Percentiles rank a stretch among this genome's conserved stretches.
These are phyloP conservation scores for Harpagus bidentatus DNA, from an alignment of 2,113 vertebrate species.

Conservation along the genomic window DNA sequence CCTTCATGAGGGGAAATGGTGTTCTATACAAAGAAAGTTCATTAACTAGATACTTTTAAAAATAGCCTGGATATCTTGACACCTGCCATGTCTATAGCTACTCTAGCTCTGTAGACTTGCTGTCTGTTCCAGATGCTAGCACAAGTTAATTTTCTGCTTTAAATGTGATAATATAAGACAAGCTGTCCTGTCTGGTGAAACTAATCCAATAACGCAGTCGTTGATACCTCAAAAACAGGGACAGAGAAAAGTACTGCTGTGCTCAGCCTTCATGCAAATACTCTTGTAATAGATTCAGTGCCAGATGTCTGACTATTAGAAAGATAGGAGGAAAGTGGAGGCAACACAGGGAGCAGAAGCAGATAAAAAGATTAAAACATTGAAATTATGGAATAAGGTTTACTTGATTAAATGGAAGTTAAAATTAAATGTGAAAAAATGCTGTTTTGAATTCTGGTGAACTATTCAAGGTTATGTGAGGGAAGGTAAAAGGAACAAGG, in stretches of 20 bases:
- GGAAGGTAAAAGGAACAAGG: background rate
- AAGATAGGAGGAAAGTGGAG: background rate
- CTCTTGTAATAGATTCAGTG: background rate
- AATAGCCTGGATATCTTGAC: background rate
- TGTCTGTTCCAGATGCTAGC: background rate
- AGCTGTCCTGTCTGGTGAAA: background rate
- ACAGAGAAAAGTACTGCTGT: background rate
- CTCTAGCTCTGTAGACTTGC: background rate
- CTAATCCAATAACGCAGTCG: background rate
- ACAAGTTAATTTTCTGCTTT: background rate
- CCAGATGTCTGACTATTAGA: background rate
- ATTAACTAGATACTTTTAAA: background rate
- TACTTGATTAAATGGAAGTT: background rate
- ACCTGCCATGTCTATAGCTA: fast-evolving
- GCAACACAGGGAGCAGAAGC: background rate
- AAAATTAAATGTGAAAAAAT: background rate
- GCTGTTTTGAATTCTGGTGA: background rate
- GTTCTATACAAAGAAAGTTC: background rate
- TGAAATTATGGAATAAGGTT: background rate
- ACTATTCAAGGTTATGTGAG: background rate
- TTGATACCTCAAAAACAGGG: background rate
- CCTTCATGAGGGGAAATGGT: background rate
- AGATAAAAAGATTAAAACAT: background rate
- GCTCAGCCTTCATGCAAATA: background rate
- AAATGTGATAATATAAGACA: background rate